A percentile compares a stretch with the other conserved stretches of the same genome.
Evolutionary conservation across 35 echinoderm and acorn worm genomes (phyloP).

Genomic region (Apostichopus japonicus): DNA sequence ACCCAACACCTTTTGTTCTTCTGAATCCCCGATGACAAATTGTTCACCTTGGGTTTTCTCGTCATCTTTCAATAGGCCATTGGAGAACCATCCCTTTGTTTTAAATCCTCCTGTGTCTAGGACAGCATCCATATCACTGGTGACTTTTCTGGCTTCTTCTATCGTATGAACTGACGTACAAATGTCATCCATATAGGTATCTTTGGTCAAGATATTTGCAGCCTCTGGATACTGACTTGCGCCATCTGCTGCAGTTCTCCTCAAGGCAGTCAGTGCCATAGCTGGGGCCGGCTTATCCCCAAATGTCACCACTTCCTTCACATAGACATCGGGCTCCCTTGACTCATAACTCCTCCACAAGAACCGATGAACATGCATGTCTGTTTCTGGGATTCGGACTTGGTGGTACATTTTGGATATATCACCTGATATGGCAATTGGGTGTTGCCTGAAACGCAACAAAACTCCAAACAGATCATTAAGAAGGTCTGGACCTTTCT

Average conservation of each 20-base stretch:
- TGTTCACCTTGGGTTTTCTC: no score
- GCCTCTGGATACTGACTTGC: constrained; percentile 45
- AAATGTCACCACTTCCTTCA: constrained; percentile 57
- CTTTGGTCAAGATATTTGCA: constrained; percentile 42
- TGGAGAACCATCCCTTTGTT: no score
- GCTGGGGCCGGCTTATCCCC: constrained; percentile 48
- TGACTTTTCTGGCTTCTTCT: no score
- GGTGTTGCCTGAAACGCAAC: constrained; percentile 21
- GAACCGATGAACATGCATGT: constrained; percentile 54
- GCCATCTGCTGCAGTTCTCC: constrained; percentile 55
- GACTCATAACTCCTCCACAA: constrained; percentile 36
- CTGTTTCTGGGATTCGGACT: constrained; percentile 31
- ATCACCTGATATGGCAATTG: neutral
- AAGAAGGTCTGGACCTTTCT: no score
- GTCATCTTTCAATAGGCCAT: no score
- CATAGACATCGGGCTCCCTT: constrained; percentile 45
- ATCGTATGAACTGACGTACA: constrained; percentile 58
- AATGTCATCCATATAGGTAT: constrained; percentile 76
- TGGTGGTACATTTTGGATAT: constrained; percentile 46
- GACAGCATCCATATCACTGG: no score
- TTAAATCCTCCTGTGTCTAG: no score
- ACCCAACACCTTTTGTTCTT: no score
- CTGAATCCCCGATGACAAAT: no score
- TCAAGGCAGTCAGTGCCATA: constrained; percentile 66
- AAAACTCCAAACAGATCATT: constrained; percentile 51